Evolutionary conservation across 2,113 vertebrate genomes (phyloP), one percentile per base, ranked within the genome.

Genomic region (Brachionichthys hirsutus): DNA sequence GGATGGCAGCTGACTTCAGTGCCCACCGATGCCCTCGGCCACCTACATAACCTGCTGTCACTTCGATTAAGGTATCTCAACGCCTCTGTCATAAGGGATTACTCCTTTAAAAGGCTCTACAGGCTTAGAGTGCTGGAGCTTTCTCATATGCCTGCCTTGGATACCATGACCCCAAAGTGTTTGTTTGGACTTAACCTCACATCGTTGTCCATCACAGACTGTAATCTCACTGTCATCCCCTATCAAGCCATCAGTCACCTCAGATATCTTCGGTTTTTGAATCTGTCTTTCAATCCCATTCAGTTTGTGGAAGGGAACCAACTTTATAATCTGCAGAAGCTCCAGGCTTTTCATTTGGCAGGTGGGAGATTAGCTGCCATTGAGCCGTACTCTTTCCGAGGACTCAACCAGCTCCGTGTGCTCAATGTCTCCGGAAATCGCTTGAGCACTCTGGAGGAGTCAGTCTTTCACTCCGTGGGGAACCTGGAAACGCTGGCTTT

Each of bases 201-300:
- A 1, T 95, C 95, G 30, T 64, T 99, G 79, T 94, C 95, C 66
- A 87, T 99, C 81, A 98, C 95, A 6, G 92, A 94, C 83, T 97
- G 96, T 87, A 98, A 98, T 62, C 92, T 99, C 67, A 95, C 93
- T 0, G 82, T 85, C 43, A 92, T 99, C 73, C 97, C 97, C 8
- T 98, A 99, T 0, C 88, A 96, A 77, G 95, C 97, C 0, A 94
- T 99, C 77, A 93, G 94, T 79, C 97, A 98, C 76, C 88, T 98
- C 60, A 95, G 96, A 82, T 93, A 98, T 88, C 93, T 99, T 57
- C 94, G 94, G 15, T 95, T 96, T 89, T 89, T 99, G 67, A 98
- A 98, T 83, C 89, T 99, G 70, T 99, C 97, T 79, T 98, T 97
- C 84, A 99, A 98, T 75, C 97, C 96, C 67, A 97, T 99, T 7